Conservation (phyloP, 2,797 vertebrate species). For the Lerista edwardsae region DNA sequence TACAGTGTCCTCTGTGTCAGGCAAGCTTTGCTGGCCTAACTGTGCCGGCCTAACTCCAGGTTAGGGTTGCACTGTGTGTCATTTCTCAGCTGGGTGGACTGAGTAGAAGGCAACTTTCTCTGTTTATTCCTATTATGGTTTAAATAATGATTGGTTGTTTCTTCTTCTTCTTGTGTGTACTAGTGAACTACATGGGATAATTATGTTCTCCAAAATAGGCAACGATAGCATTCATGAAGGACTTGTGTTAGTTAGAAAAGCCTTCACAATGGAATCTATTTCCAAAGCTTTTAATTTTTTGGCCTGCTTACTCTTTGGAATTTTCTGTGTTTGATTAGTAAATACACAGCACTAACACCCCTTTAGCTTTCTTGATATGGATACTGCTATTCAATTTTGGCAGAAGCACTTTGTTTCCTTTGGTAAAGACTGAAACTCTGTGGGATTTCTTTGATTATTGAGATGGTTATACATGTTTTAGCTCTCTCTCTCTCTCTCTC, state of each 20-base stretch:
- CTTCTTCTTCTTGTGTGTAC: background rate
- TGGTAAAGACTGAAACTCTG: conserved; percentile 7
- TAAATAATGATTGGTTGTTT: background rate
- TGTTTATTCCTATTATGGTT: no score
- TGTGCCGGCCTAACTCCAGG: no score
- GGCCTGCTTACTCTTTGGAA: conserved; percentile 10
- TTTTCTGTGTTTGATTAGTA: conserved; percentile 15
- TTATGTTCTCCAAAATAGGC: background rate
- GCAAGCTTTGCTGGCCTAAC: no score
- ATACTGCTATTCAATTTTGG: background rate
- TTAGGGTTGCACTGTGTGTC: no score
- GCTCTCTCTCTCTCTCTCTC: no score
- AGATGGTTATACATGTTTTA: background rate
- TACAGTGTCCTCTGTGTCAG: no score
- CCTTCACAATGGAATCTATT: conserved; percentile 1
- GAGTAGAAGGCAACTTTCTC: no score
- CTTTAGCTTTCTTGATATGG: conserved; percentile 24
- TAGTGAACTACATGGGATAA: background rate
- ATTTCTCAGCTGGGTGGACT: no score
- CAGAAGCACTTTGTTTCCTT: background rate
- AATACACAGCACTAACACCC: background rate
- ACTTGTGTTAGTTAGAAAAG: no score
- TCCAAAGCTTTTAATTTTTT: background rate
- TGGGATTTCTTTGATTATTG: background rate
- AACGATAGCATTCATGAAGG: background rate